Evolutionary conservation across 2,888 invertebrate species (phyloP), one percentile per base, ranked within the genome.

Genomic region (Pachymerium ferrugineum): DNA sequence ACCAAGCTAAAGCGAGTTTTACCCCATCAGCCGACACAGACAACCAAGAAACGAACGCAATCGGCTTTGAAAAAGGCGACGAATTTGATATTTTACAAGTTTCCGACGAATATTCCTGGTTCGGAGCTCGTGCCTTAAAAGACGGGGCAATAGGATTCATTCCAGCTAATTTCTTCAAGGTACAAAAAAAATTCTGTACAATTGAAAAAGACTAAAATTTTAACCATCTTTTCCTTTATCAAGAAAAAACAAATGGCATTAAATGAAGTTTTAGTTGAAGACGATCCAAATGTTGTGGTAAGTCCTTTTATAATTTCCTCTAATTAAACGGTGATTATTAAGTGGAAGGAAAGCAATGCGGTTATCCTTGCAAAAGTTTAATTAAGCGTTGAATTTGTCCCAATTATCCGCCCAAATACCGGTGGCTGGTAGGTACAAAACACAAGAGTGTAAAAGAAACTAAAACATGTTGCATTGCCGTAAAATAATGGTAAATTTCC

Each of bases 131-230:
- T 29, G 72, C 74, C 31, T 68, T 74, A 30, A 74, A 73, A 68
- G 67, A 72, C 25, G 67, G 72, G n/a, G 29, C 74, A 5, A 29
- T 74, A 6, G 74, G 74, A 35, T 74, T 62, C 35, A 72, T 74
- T 33, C 74, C 74, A 12, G 31, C 25, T 25, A 72, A 68, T 69
- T 73, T 72, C 68, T 29, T 74, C n/a, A 74, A 74, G 74, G 74
- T 74, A 67, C 12, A 35, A 14, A 42, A 42, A 42, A 42, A 14
- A 42, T 8, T 42, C 16, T 14, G 42, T 8, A n/a, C n/a, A n/a
- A n/a, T n/a, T n/a, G n/a, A 14, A 42, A 42, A 42, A 42, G 5
- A 14, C 3, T n/a, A 8, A 8, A 8, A 8, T 38, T 38, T 38
- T 38, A 16, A n/a, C 6, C 5, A 38, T n/a, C 3, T 38, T 6